Percentiles rank a stretch among this genome's conserved stretches.
These are phyloP conservation scores for Craterocephalus amniculus DNA, from an alignment of 2,797 vertebrate species.

Conservation along the genomic window DNA sequence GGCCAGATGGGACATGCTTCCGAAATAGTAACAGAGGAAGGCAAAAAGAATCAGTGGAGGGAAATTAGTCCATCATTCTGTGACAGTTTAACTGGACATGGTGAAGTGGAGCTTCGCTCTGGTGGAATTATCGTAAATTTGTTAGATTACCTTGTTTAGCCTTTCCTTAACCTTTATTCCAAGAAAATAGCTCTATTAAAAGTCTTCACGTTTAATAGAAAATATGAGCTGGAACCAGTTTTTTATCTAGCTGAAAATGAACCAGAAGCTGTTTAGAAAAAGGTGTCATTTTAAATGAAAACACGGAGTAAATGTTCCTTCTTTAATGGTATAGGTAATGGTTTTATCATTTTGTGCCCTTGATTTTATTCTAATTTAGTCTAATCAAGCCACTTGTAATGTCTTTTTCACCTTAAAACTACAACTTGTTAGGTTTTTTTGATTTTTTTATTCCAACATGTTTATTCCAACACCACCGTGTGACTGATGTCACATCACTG, in stretches of 20 bases:
- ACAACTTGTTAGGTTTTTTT: too few species aligned
- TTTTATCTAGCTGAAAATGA: not conserved
- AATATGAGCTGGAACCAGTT: not conserved
- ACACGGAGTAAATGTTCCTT: not conserved
- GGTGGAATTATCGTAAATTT: conserved; percentile 54
- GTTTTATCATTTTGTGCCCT: too few species aligned
- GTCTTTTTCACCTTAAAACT: too few species aligned
- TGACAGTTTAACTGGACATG: conserved; percentile 71
- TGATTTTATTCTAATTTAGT: too few species aligned
- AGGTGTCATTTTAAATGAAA: not conserved
- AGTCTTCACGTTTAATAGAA: not conserved
- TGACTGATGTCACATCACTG: too few species aligned
- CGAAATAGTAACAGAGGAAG: conserved; percentile 76
- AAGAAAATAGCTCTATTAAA: conserved; percentile 52
- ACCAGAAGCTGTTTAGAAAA: not conserved
- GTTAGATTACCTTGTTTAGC: conserved; percentile 70
- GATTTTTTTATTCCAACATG: too few species aligned
- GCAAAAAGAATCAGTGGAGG: conserved; percentile 47
- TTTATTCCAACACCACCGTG: too few species aligned
- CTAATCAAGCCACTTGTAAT: too few species aligned
- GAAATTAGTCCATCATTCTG: conserved; percentile 73
- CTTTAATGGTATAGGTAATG: too few species aligned
- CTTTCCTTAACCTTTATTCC: conserved; percentile 65
- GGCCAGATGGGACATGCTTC: conserved; percentile 83
- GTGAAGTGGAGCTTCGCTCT: conserved; percentile 50